Percentiles rank a stretch among this genome's conserved stretches.
phyloP scores from a whole-genome alignment of 2,113 vertebrate species.

The Pyrgilauda ruficollis region DNA sequence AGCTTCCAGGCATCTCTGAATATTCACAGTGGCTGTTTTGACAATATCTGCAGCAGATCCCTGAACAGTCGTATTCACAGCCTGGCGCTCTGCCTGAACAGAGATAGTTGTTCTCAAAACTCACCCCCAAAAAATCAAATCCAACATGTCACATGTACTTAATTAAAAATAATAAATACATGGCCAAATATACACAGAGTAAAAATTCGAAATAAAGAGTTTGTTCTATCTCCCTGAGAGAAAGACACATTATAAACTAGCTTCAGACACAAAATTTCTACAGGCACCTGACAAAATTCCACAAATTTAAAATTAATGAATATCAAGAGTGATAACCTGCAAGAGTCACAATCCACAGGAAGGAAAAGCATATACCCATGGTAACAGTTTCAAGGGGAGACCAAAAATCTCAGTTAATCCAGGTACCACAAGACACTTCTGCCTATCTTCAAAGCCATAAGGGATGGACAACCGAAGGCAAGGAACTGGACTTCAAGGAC shows the following conservation, averaged over 20 bases:
- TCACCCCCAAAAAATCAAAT: neutral
- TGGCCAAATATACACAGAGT: neutral
- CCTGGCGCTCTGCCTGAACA: conserved; percentile 91
- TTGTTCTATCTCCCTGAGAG: neutral
- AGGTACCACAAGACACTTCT: neutral
- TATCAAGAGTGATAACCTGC: neutral
- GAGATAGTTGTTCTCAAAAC: neutral
- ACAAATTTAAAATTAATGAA: neutral
- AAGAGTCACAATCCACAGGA: neutral
- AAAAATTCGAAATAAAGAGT: neutral
- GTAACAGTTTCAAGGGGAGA: neutral
- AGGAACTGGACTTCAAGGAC: neutral
- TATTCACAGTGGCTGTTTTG: conserved; percentile 92
- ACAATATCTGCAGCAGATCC: conserved; percentile 96
- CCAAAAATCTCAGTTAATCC: neutral
- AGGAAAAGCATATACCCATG: neutral
- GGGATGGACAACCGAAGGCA: neutral
- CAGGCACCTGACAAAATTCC: neutral
- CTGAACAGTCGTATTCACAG: conserved; percentile 94
- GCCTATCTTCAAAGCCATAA: neutral
- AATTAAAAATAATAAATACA: neutral
- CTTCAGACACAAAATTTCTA: neutral
- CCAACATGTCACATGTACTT: neutral
- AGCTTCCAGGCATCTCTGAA: conserved; percentile 82
- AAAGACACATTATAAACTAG: neutral